Percentiles rank a stretch among this genome's conserved stretches.
These are phyloP conservation scores for Ferdinandea cuprea DNA, from an alignment of 2,888 invertebrate genomes.

Conservation along the genomic window DNA sequence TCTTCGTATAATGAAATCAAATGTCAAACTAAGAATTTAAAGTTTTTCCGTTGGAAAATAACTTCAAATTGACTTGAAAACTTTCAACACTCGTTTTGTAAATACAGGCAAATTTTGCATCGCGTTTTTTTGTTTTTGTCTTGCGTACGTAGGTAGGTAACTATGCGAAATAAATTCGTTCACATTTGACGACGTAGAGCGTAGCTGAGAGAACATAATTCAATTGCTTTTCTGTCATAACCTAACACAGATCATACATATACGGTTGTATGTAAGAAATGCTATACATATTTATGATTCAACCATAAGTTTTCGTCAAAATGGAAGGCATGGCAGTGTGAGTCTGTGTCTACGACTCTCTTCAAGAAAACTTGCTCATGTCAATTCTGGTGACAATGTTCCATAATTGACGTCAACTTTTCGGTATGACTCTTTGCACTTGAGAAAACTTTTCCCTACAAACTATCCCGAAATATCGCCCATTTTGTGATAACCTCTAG, in stretches of 20 bases:
- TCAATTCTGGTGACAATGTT: constrained; percentile 58
- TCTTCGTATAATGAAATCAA: constrained; percentile 1
- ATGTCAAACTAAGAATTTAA: constrained; percentile 40
- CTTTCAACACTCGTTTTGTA: constrained; percentile 29
- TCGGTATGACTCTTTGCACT: constrained; percentile 55
- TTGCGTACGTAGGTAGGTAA: too few species aligned
- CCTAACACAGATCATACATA: not conserved
- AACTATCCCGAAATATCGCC: constrained; percentile 32
- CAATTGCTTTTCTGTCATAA: constrained; percentile 8
- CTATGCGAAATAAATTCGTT: constrained; percentile 42
- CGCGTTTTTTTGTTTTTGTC: constrained; percentile 7
- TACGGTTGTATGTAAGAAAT: not conserved
- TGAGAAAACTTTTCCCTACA: constrained; percentile 11
- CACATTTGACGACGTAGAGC: constrained; percentile 26
- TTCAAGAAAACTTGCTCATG: constrained; percentile 40
- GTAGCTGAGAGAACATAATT: constrained; percentile 9
- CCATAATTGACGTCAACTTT: constrained; percentile 67
- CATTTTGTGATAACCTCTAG: constrained; percentile 26
- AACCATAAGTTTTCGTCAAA: constrained; percentile 14
- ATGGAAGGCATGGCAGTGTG: not conserved
- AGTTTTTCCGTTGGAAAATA: constrained; percentile 12
- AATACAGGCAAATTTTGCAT: constrained; percentile 13
- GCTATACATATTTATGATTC: constrained; percentile 35
- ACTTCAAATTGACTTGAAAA: constrained; percentile 28
- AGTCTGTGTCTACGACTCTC: too few species aligned